Base-by-base conservation (phyloP, 2,797 vertebrate genomes). In the Poecilia velifera region DNA sequence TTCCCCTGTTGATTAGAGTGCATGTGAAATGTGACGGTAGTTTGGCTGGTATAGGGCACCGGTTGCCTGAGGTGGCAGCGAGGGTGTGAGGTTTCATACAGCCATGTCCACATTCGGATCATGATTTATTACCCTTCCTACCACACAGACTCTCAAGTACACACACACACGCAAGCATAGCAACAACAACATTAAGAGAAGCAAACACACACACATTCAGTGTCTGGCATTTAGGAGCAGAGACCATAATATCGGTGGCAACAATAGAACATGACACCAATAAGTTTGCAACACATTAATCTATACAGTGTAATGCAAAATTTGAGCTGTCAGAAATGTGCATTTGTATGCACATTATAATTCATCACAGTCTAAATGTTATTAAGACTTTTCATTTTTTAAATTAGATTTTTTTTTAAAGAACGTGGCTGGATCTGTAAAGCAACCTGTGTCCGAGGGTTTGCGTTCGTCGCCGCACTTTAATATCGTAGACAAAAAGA, bases 81-180 rank as follows among this genome's bases (percentile, higher is more conserved):
- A 70, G 81, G 90, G 87, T 87, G 86, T 81, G 90, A 89, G 90
- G 86, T 90, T 93, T 95, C 89, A 92, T 93, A 93, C 90, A 89
- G 93, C 92, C 93, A 90, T 78, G 92, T 93, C 85, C 84, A 82
- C 93, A 92, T 93, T 92, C 91, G 93, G 92, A 93, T 93, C 89
- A 94, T 96, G 95, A 96, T 96, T 96, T 96, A 96, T 96, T 95
- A 95, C 95, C 91, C 90, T 34, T 76, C 85, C 85, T 86, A 84
- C 75, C 81, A 81, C 81, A 80, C 90, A 87, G 86, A 87, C 74
- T n/a, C 76, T 59, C 74, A 76, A 62, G 31, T 34, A 62, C 22
- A 70, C 66, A 86, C 66, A 79, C 64, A 46, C 74, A 80, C 84
- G 84, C 68, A 41, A 81, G 45, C 76, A 86, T 75, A 82, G 77